phyloP scores from a whole-genome alignment of 2,113 vertebrate species.

The Ceyx cyanopectus region DNA sequence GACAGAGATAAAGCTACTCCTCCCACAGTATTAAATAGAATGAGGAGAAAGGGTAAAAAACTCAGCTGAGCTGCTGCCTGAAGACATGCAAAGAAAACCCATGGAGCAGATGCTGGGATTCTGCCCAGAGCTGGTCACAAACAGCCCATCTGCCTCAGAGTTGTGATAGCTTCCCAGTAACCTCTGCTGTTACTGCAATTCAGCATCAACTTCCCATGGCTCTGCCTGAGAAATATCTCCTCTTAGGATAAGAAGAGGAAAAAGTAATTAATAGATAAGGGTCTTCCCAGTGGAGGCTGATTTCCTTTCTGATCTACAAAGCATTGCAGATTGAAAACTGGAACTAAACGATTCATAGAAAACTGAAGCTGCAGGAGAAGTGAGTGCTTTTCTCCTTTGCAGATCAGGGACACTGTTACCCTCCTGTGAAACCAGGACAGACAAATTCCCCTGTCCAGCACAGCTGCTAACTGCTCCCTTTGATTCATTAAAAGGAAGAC shows the following conservation, averaged over 20 bases:
- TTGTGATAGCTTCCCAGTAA: neutral
- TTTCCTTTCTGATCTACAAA: constrained; percentile 24
- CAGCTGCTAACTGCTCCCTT: neutral
- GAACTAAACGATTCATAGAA: neutral
- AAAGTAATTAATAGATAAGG: constrained; percentile 62
- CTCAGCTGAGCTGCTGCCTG: neutral
- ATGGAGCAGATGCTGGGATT: neutral
- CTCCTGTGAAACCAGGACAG: neutral
- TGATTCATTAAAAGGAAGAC: neutral
- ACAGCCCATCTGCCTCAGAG: neutral
- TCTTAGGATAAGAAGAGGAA: neutral
- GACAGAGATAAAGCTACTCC: neutral
- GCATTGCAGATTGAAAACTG: neutral
- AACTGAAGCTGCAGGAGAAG: neutral
- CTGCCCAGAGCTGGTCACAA: neutral
- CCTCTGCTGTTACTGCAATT: neutral
- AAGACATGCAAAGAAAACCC: neutral
- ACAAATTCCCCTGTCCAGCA: neutral
- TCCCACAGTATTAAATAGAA: neutral
- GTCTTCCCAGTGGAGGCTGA: neutral
- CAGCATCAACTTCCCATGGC: neutral
- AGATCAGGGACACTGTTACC: neutral
- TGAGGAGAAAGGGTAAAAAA: neutral
- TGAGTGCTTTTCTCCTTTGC: neutral
- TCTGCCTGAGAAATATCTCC: neutral